Evolutionary conservation across 2,113 vertebrate genomes (phyloP).

Genomic region (Poeciliopsis retropinna): DNA sequence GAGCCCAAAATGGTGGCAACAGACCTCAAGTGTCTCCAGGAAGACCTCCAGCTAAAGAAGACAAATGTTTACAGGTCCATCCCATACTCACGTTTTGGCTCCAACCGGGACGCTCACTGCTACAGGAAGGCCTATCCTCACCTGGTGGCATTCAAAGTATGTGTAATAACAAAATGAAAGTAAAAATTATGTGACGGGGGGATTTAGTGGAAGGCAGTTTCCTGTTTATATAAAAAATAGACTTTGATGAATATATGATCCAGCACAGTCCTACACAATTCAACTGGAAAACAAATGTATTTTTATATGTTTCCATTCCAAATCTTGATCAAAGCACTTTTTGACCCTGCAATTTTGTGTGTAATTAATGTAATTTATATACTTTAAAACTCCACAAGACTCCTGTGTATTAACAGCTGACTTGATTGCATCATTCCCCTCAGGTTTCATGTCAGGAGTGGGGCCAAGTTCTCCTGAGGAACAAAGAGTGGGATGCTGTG

Average conservation of each 20-base stretch:
- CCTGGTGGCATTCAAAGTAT: constrained; percentile 77
- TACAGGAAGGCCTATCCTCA: constrained; percentile 80
- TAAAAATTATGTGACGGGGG: constrained; percentile 11
- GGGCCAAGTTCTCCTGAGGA: constrained; percentile 68
- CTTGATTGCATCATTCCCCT: constrained; percentile 1
- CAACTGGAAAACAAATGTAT: too few species aligned
- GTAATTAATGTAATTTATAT: too few species aligned
- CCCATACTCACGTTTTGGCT: constrained; percentile 77
- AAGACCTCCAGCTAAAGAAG: constrained; percentile 78
- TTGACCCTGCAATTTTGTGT: too few species aligned
- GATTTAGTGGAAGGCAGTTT: too few species aligned
- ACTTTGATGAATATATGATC: too few species aligned
- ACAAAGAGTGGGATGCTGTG: constrained; percentile 67
- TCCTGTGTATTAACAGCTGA: not conserved
- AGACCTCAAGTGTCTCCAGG: constrained; percentile 73
- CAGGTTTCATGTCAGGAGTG: constrained; percentile 78
- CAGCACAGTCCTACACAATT: too few species aligned
- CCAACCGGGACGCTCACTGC: constrained; percentile 80
- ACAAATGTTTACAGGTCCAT: constrained; percentile 78
- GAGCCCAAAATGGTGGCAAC: constrained; percentile 42
- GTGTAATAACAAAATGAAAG: not conserved
- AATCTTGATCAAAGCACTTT: too few species aligned
- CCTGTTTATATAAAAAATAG: too few species aligned
- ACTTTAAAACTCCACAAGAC: too few species aligned
- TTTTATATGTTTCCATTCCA: too few species aligned